Conservation (phyloP, 2,888 invertebrate species). For the Drosophila incognita region DNA sequence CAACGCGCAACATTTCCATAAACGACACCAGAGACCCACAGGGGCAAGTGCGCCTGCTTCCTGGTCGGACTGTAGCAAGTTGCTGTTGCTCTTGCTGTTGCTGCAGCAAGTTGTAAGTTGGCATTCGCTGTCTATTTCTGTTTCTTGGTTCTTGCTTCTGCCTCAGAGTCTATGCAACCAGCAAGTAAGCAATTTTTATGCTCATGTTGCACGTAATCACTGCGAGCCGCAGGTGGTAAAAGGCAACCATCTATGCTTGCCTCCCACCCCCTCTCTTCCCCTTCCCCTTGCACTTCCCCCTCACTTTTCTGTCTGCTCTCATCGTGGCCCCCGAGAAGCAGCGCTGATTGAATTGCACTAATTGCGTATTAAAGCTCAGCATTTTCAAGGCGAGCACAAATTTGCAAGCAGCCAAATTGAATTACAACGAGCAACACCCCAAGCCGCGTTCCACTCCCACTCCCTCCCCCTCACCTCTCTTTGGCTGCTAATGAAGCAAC, state of each 20-base stretch:
- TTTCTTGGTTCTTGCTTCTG: conserved; percentile 44
- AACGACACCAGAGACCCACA: conserved; percentile 60
- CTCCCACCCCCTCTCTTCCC: background rate
- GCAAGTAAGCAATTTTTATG: conserved; percentile 75
- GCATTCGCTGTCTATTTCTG: conserved; percentile 9
- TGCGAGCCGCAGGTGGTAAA: conserved; percentile 84
- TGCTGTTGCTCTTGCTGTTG: conserved; percentile 12
- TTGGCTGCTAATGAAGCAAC: conserved; percentile 59
- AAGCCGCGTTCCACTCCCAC: background rate
- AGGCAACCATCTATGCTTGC: conserved; percentile 30
- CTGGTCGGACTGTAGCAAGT: conserved; percentile 52
- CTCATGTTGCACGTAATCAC: conserved; percentile 83
- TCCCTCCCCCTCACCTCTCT: background rate
- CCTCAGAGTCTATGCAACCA: conserved; percentile 52
- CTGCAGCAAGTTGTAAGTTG: conserved; percentile 5
- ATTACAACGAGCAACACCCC: conserved; percentile 56
- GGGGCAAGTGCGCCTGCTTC: conserved; percentile 67
- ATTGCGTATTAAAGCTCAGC: conserved; percentile 79
- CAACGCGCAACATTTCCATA: conserved; percentile 59
- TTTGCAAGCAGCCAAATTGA: conserved; percentile 75
- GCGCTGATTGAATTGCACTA: conserved; percentile 79
- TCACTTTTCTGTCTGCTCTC: conserved; percentile 17
- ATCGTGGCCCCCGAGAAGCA: conserved; percentile 47
- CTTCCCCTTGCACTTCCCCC: background rate
- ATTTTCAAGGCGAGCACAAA: conserved; percentile 69